A percentile compares a stretch with the other conserved stretches of the same genome.
Conservation (phyloP, 2,113 vertebrate species). For the Pelecanoides urinatrix region DNA sequence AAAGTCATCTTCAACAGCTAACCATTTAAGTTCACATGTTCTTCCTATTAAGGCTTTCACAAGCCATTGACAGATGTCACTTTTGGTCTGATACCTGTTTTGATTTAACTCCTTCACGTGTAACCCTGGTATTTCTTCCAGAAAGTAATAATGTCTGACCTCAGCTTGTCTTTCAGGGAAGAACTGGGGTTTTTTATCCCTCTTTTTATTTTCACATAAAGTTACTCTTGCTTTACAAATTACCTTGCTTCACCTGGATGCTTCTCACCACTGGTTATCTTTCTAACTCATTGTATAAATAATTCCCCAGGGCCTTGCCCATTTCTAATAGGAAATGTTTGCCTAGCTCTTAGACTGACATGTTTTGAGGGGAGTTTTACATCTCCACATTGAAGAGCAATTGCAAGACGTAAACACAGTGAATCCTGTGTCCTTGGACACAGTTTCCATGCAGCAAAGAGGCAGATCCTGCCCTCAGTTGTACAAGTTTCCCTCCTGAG, state of each 20-base stretch:
- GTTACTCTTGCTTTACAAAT: neutral
- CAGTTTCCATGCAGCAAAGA: neutral
- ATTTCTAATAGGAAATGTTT: neutral
- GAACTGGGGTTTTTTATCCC: neutral
- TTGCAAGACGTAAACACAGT: neutral
- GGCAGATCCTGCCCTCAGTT: neutral
- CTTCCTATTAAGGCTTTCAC: neutral
- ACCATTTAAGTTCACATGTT: neutral
- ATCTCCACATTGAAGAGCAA: neutral
- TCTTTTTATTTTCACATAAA: neutral
- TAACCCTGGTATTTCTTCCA: neutral
- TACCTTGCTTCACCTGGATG: neutral
- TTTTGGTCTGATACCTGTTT: neutral
- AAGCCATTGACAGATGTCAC: neutral
- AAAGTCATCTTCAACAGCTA: conserved; percentile 7
- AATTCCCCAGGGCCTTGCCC: neutral
- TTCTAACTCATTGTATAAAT: neutral
- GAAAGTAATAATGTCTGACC: neutral
- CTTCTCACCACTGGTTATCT: neutral
- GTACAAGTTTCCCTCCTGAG: neutral
- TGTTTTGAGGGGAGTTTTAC: neutral
- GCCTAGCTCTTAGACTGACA: neutral
- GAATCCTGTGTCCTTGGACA: neutral
- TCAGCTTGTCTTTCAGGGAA: neutral
- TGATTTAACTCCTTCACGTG: neutral